phyloP scores from a whole-genome alignment of 2,113 vertebrate genomes.

The Seriola dumerili region DNA sequence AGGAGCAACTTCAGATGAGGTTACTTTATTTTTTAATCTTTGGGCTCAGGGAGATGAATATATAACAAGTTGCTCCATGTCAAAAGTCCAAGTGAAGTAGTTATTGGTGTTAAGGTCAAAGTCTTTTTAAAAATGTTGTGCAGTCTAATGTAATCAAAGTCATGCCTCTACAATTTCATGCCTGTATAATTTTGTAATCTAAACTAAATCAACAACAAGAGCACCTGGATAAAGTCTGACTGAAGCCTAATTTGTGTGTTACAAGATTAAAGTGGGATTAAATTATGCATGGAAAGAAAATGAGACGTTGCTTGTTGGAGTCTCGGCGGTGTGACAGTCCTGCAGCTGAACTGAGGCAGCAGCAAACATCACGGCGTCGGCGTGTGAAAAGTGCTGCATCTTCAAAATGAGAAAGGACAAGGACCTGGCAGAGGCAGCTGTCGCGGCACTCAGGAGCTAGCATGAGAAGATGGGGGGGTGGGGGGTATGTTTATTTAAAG shows the following conservation, averaged over 20 bases:
- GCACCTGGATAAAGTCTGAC: neutral
- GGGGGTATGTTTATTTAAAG: conserved; percentile 39
- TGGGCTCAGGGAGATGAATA: too few species aligned
- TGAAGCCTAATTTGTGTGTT: neutral
- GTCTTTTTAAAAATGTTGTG: too few species aligned
- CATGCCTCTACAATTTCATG: too few species aligned
- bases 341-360: neutral
- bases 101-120: too few species aligned
- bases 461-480: conserved; percentile 3
- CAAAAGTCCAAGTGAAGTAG: too few species aligned
- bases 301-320: neutral
- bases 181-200: too few species aligned
- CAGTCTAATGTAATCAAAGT: too few species aligned
- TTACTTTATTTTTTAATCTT: too few species aligned
- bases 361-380: neutral
- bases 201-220: neutral
- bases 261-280: neutral
- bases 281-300: neutral
- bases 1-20: too few species aligned
- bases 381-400: neutral
- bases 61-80: too few species aligned
- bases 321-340: neutral
- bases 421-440: conserved; percentile 28
- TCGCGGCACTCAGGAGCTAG: conserved; percentile 1
- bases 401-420: conserved; percentile 27